Evolutionary conservation across 2,888 invertebrate genomes (phyloP).

Genomic region (Mechanitis mazaeus): DNA sequence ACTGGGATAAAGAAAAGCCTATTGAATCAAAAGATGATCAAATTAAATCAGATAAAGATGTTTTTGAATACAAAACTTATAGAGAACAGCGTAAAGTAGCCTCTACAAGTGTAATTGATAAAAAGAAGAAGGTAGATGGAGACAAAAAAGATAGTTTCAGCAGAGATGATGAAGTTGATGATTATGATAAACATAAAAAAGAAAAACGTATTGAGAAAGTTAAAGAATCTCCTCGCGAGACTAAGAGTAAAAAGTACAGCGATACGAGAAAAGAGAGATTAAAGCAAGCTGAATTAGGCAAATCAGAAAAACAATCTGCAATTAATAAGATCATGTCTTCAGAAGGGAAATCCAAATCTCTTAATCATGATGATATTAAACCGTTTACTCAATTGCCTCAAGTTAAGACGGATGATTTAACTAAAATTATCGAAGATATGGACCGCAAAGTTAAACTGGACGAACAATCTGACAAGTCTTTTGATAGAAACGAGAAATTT

Average conservation of each 20-base stretch:
- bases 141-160: conserved; percentile 60
- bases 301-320: conserved; percentile 59
- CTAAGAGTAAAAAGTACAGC: conserved; percentile 70
- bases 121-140: conserved; percentile 64
- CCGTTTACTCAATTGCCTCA: conserved; percentile 72
- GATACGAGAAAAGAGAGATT: conserved; percentile 69
- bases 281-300: conserved; percentile 51
- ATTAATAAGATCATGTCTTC: conserved; percentile 58
- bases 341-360: conserved; percentile 55
- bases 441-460: conserved; percentile 63
- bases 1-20: conserved; percentile 66
- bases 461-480: conserved; percentile 43
- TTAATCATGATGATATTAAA: conserved; percentile 67
- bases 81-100: conserved; percentile 61
- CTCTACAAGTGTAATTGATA: conserved; percentile 55
- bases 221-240: conserved; percentile 66
- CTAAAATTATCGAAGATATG: conserved; percentile 66
- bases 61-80: conserved; percentile 64
- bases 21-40: conserved; percentile 56
- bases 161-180: conserved; percentile 66
- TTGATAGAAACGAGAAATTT: conserved; percentile 51
- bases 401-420: conserved; percentile 69
- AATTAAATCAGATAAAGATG: conserved; percentile 51
- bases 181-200: conserved; percentile 56
- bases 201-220: conserved; percentile 58